phyloP scores from a whole-genome alignment of 1,140 invertebrate species.

The Drosophila mojavensis region DNA sequence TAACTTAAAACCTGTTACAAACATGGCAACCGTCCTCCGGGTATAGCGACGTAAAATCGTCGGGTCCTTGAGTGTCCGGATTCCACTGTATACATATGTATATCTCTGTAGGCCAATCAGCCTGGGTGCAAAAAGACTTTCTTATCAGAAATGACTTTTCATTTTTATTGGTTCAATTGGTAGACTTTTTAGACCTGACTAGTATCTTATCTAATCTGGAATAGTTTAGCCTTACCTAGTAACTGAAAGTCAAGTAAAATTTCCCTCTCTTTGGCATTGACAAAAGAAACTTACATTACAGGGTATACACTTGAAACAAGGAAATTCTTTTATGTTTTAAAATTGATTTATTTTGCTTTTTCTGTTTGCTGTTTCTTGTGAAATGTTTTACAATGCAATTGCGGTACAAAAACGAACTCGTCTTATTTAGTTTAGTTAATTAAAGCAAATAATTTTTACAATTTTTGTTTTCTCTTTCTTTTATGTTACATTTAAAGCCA shows the following conservation, averaged over 20 bases:
- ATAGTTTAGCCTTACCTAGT: conserved; percentile 8
- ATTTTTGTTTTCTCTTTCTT: neutral
- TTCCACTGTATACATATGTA: neutral
- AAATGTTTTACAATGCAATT: conserved; percentile 51
- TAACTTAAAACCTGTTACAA: too few relatives aligned
- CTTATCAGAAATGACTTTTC: too few relatives aligned
- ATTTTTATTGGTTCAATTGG: neutral
- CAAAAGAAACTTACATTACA: neutral
- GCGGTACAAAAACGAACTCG: conserved; percentile 42
- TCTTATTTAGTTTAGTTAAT: conserved; percentile 46
- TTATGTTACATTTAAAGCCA: conserved; percentile 70
- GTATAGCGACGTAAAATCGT: too few relatives aligned
- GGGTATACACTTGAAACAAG: too few relatives aligned
- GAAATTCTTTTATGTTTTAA: conserved; percentile 20
- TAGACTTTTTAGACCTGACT: neutral
- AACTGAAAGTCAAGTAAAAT: neutral
- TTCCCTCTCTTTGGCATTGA: neutral
- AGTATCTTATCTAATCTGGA: conserved; percentile 63
- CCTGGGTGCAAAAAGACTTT: too few relatives aligned
- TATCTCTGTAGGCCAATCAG: too few relatives aligned
- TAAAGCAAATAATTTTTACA: conserved; percentile 52
- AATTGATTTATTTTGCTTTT: conserved; percentile 41
- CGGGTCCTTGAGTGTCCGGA: too few relatives aligned
- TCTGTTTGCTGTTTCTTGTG: conserved; percentile 21
- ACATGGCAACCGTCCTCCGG: too few relatives aligned